Base-by-base conservation (phyloP, 1,140 invertebrate genomes). In the Aphis gossypii region DNA sequence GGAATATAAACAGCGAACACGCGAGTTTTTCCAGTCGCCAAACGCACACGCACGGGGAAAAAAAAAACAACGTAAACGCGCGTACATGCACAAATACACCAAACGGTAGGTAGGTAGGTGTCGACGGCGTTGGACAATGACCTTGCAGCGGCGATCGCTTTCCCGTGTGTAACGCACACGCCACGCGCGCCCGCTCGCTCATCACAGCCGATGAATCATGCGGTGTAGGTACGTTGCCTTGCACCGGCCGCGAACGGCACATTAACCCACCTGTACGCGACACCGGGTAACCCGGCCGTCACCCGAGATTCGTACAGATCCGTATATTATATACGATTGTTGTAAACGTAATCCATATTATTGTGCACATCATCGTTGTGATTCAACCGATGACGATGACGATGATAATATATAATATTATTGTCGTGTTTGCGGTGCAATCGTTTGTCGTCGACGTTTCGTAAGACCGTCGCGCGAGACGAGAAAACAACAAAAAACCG, bases 101-200 rank as follows among this genome's bases (percentile, higher is more conserved):
- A 6, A 91, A 2, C 89, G 44, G 41, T 30, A 87, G 9, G 20
- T 25, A 86, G 46, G 91, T 93, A 93, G 91, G 91, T 93, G 91
- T 93, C 46, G 68, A 51, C 48, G 68, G 48, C 48, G 90, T 92
- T 93, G 91, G 91, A 93, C 91, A 93, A 84, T 84, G 91, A 93
- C 91, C 91, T 93, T 93, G 91, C 91, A 18, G 11, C 54, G n/a
- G 25, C 54, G 82, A 48, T 93, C 76, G 91, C 91, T 93, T 93
- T 93, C 91, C 91, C 90, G 35, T 92, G 90, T 92, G 90, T 92
- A 92, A 54, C 91, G 54, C 91, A 54, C 35, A 90, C 51, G 23
- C 35, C 76, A 82, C 76, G 35, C 76, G 76, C 76, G 76, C 76
- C 20, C 35, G 35, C 76, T 60, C 25, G n/a, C 68, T n/a, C 76